A percentile compares a stretch with the other conserved stretches of the same genome.
Evolutionary conservation across 2,888 invertebrate species (phyloP).

Genomic region (Coenonympha glycerion): DNA sequence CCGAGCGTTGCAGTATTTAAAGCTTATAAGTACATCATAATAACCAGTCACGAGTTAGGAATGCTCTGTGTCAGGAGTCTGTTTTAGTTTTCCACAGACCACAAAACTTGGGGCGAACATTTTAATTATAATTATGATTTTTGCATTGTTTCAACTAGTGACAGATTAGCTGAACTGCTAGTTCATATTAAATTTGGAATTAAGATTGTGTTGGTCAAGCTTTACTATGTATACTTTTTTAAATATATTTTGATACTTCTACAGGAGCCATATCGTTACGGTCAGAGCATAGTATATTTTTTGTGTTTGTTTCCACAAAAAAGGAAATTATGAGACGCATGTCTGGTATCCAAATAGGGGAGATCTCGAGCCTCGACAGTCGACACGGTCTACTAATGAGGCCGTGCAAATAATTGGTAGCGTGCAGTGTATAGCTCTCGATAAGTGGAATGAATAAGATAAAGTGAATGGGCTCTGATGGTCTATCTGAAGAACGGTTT

Average conservation of each 20-base stretch:
- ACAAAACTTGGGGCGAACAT: too few relatives aligned
- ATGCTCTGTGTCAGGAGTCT: not conserved
- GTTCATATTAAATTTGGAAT: too few relatives aligned
- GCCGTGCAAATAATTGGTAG: conserved; percentile 31
- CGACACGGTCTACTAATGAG: conserved; percentile 26
- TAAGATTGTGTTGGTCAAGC: too few relatives aligned
- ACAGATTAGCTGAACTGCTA: too few relatives aligned
- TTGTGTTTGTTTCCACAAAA: not conserved
- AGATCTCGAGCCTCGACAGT: conserved; percentile 19
- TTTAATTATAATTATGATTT: too few relatives aligned
- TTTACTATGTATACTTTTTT: too few relatives aligned
- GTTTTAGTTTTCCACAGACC: not conserved
- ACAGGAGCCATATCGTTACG: too few relatives aligned
- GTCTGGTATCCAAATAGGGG: conserved; percentile 19
- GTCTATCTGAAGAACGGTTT: conserved; percentile 1
- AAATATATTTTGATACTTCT: too few relatives aligned
- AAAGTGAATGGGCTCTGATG: conserved; percentile 9
- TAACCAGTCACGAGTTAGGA: not conserved
- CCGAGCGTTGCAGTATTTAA: not conserved
- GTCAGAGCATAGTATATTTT: too few relatives aligned
- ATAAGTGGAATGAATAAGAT: conserved; percentile 23
- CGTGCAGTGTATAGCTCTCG: conserved; percentile 28
- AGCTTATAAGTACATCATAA: not conserved
- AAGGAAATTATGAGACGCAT: conserved; percentile 15
- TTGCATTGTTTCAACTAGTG: too few relatives aligned